Conservation (phyloP, 92 coral and sea anemone species). For the Umimayanthus chanpuru region DNA sequence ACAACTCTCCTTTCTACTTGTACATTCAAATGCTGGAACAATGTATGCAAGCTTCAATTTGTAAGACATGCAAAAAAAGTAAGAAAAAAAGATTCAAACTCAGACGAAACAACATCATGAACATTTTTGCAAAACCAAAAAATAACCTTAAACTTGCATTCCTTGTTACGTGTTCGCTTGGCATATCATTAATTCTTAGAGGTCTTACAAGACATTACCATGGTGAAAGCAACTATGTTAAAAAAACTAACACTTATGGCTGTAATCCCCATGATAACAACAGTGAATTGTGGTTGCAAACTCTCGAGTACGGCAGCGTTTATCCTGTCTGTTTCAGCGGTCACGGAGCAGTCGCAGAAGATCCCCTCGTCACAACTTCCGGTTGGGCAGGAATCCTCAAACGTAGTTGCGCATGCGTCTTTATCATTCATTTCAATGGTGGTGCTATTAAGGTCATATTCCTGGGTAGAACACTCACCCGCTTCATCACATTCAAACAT, state of each 20-base stretch:
- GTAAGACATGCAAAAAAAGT: no score
- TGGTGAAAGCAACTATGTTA: neutral
- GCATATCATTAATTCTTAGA: neutral
- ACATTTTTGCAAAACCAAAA: no score
- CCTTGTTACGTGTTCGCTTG: neutral
- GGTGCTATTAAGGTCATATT: neutral
- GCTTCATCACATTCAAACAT: neutral
- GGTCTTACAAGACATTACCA: neutral
- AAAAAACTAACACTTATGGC: neutral
- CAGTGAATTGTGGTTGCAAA: neutral
- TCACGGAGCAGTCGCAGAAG: neutral
- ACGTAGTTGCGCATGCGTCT: neutral
- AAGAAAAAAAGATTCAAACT: no score
- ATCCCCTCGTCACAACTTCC: neutral
- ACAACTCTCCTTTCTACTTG: no score
- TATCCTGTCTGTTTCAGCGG: neutral
- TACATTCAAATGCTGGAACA: no score
- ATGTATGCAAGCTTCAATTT: no score
- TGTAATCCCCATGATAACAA: constrained; percentile 13
- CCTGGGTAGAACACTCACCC: neutral
- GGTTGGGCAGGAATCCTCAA: neutral
- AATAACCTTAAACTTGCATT: neutral
- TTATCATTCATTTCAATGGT: neutral
- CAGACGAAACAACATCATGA: no score
- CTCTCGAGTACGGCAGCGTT: constrained; percentile 14